Conservation (phyloP, 2,888 invertebrate genomes). For the Eristalis pertinax region DNA sequence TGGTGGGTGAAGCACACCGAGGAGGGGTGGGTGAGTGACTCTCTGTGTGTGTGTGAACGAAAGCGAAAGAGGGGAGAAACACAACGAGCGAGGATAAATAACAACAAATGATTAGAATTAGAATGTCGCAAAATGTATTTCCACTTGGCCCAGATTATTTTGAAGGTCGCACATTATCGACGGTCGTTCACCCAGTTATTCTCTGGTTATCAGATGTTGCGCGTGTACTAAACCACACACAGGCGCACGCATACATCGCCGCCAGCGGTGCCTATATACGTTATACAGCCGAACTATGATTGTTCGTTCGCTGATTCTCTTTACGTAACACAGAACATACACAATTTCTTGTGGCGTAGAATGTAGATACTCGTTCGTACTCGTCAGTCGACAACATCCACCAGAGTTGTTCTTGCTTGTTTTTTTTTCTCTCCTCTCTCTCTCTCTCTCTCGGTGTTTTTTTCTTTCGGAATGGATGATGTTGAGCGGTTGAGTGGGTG, state of each 20-base stretch:
- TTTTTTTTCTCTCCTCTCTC: no score
- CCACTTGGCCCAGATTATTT: slow-evolving; percentile 82
- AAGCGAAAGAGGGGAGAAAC: not conserved
- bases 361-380: not conserved
- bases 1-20: not conserved
- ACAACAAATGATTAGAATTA: slow-evolving; percentile 71
- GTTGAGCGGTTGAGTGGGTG: not conserved
- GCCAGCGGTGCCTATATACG: not conserved
- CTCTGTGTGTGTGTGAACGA: not conserved
- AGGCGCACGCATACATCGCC: not conserved
- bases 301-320: not conserved
- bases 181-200: slow-evolving; percentile 81
- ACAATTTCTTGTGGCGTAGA: slow-evolving; percentile 3
- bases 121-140: slow-evolving; percentile 73
- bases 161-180: slow-evolving; percentile 81
- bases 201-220: slow-evolving; percentile 73
- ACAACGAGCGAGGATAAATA: slow-evolving; percentile 35
- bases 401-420: no score
- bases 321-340: not conserved
- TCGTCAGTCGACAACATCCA: no score
- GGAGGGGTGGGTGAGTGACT: not conserved
- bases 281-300: slow-evolving; percentile 1
- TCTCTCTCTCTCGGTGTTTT: no score
- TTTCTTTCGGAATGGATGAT: not conserved
- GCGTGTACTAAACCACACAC: slow-evolving; percentile 60